phyloP scores from a whole-genome alignment of 2,797 vertebrate genomes.

The Thunnus albacares region DNA sequence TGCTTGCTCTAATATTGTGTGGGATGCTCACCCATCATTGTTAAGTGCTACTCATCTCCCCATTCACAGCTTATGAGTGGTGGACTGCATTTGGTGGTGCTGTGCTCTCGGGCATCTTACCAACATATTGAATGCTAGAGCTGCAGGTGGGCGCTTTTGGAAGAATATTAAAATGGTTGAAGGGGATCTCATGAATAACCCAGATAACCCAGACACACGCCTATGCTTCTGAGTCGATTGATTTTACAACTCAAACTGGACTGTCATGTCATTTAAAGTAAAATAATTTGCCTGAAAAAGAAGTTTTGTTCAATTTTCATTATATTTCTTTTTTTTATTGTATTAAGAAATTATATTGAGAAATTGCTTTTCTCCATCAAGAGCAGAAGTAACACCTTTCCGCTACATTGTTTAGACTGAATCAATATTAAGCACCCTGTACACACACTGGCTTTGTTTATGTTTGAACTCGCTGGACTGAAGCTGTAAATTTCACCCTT shows the following conservation, averaged over 20 bases:
- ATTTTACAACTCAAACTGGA: background rate
- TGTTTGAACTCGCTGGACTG: constrained; percentile 19
- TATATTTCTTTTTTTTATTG: background rate
- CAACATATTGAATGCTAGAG: constrained; percentile 12
- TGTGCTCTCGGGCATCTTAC: constrained; percentile 34
- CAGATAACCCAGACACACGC: background rate
- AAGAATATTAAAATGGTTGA: constrained; percentile 24
- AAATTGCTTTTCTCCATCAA: background rate
- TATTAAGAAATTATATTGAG: background rate
- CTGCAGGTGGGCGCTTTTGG: constrained; percentile 40
- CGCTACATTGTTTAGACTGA: constrained; percentile 16
- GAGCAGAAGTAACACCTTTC: constrained; percentile 2
- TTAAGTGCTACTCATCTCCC: constrained; percentile 63
- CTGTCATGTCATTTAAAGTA: background rate
- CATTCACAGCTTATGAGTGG: constrained; percentile 66
- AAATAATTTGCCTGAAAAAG: background rate
- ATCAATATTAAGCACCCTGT: constrained; percentile 15
- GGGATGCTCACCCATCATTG: constrained; percentile 57
- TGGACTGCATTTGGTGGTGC: constrained; percentile 24
- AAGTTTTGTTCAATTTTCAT: background rate
- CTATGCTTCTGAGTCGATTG: background rate
- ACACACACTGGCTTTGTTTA: constrained; percentile 22
- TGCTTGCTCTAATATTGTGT: constrained; percentile 47
- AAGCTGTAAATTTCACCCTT: constrained; percentile 26
- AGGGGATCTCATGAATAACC: constrained; percentile 31